Evolutionary conservation across 2,888 invertebrate genomes (phyloP).

Genomic region (Acleris laterana): DNA sequence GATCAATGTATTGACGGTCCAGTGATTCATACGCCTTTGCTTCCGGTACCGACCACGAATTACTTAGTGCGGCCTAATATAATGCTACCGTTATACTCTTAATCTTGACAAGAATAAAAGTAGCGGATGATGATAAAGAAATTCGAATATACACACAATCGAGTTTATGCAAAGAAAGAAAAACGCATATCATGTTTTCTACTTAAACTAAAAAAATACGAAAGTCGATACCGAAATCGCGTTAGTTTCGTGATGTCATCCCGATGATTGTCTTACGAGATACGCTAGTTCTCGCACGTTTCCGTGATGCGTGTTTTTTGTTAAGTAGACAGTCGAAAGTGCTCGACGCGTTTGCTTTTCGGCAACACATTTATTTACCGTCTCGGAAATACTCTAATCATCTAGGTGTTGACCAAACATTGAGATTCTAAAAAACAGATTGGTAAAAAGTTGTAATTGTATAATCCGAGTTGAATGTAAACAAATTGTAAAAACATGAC

Average conservation of each 20-base stretch:
- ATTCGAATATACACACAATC: neutral
- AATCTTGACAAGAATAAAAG: too few species aligned
- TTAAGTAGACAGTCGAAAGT: slow-evolving; percentile 38
- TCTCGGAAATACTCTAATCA: slow-evolving; percentile 34
- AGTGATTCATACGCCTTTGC: too few species aligned
- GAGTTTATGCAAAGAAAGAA: neutral
- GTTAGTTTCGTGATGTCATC: slow-evolving; percentile 41
- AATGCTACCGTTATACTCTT: too few species aligned
- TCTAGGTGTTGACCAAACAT: slow-evolving; percentile 35
- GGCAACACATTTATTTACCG: slow-evolving; percentile 33
- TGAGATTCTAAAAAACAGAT: slow-evolving; percentile 20
- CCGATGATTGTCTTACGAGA: slow-evolving; percentile 39
- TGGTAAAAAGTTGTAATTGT: slow-evolving; percentile 5
- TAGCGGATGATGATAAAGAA: too few species aligned
- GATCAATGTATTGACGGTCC: too few species aligned
- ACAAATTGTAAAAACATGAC: neutral
- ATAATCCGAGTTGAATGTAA: neutral
- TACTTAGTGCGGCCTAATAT: too few species aligned
- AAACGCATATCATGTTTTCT: neutral
- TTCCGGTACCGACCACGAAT: too few species aligned
- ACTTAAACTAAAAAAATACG: slow-evolving; percentile 30
- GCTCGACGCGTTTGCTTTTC: slow-evolving; percentile 21
- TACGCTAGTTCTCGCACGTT: slow-evolving; percentile 40
- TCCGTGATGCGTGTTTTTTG: slow-evolving; percentile 38
- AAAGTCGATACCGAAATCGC: slow-evolving; percentile 39